Evolutionary conservation across 2,888 invertebrate genomes (phyloP), one percentile per base, ranked within the genome.

Genomic region (Pachymerium ferrugineum): DNA sequence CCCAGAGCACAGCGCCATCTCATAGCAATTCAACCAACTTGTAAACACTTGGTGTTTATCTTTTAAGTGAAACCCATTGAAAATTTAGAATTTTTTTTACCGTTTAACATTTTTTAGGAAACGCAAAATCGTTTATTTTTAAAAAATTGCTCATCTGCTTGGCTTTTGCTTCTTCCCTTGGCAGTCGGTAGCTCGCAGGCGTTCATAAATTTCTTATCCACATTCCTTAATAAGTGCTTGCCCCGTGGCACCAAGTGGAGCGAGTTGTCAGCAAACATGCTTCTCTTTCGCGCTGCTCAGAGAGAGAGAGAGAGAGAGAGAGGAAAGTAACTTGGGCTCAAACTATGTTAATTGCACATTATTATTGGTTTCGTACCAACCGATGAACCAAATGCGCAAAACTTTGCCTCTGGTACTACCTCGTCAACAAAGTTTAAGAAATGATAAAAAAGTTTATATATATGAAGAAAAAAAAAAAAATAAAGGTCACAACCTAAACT

Each of bases 161-260:
- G 6, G 42, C n/a, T n/a, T n/a, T n/a, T n/a, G n/a, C n/a, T n/a
- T n/a, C n/a, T n/a, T n/a, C n/a, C 42, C 16, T 47, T 22, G 47
- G 47, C 47, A 47, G 47, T 47, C 47, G 47, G 47, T 47, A 47
- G 47, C 47, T 47, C 47, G 47, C 47, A 47, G 47, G 47, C 47
- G 47, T 47, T 47, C 47, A 47, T 47, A 47, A 47, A 47, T 47
- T 47, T 47, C 47, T 47, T 8, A 16, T 47, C 47, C 47, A 47
- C 47, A 47, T 47, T 47, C 47, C 47, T 47, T 47, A 47, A 47
- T 47, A 47, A 47, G 47, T 47, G 47, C 47, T 47, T 47, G 47
- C 47, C 47, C 47, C 47, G 16, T 47, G 47, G 47, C 47, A 8
- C 47, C 16, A 47, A 47, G 19, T 47, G 16, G 47, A 47, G 47